Base-by-base conservation (phyloP, 2,888 invertebrate genomes). In the Calameuta idolon region DNA sequence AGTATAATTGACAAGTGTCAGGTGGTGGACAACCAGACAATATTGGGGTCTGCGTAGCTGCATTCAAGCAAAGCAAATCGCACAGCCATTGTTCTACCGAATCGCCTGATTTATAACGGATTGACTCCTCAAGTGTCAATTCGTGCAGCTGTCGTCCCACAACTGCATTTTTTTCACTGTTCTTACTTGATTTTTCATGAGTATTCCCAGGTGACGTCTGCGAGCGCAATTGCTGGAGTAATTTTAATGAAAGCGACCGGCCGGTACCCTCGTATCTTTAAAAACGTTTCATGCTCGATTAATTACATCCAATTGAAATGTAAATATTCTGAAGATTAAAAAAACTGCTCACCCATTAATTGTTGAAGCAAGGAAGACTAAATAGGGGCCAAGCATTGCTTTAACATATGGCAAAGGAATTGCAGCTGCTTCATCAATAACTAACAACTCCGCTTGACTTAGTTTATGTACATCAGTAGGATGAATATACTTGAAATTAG, bases 391-490 rank as follows among this genome's bases (percentile, higher is more conserved):
- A 78, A 97, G 93, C 91, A 99, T 96, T 2, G 95, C 94, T 83
- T 97, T 97, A 0, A 99, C 98, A 86, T 97, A 94, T 0, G 97
- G 96, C 79, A 99, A 92, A 0, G 99, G 99, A 84, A 99, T 99
- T 11, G 99, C 99, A 0, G 99, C 99, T 1, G 99, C 99, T 92
- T 99, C 99, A 92, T 99, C 99, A 79, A 99, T 98, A 0, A 99
- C 95, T 55, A 99, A 94, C 69, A 99, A 92, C 92, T 99, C 99
- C 0, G 99, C 98, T 82, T 98, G 98, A 12, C 97, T 95, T 55
- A 99, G 93, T 81, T 97, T 95, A 79, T 96, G 95, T 74, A 96
- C 95, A 92, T 99, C 98, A 71, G 96, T 95, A 0, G 99, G 99
- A 81, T 97, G 96, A 89, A 99, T 98, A 92, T 99, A 99, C 96